Base-by-base conservation (phyloP, 2,888 invertebrate genomes). In the Mimumesa dahlbomi region DNA sequence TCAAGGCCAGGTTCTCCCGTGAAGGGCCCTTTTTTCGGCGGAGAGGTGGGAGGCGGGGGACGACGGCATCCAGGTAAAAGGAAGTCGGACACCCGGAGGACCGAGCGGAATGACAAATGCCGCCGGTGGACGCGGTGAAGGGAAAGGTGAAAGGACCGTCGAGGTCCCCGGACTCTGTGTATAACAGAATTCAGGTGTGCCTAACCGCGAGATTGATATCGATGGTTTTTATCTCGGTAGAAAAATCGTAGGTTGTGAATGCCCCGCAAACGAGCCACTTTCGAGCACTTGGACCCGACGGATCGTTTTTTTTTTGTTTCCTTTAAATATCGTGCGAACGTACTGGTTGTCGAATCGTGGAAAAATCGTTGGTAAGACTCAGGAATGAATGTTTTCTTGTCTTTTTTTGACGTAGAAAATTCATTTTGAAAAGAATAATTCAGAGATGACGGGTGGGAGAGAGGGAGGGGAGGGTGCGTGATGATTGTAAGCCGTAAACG, bases 81-180 rank as follows among this genome's bases (percentile, higher is more conserved):
- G 83, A 87, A 84, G 85, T 86, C 82, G 82, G 79, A 62, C 83
- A 70, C 78, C 75, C 72, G 64, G 64, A 75, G 70, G 75, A 77
- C 82, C 82, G 81, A 87, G 81, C 82, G 85, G 83, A 88, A 87
- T 88, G 88, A 88, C 86, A 87, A 88, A 88, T 85, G 85, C 81
- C n/a, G n/a, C 70, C 43, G 38, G 73, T 50, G 69, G 78, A 71
- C 72, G n/a, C n/a, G 79, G 79, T 79, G 82, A 82, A 84, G 85
- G 84, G 82, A 85, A 85, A 85, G 85, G 85, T 85, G 85, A 85
- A 86, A 85, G 85, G 84, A 83, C 77, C 64, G 57, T 50, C 68
- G 74, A 64, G 66, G 66, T 63, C 64, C 22, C 4, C 22, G 61
- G 43, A 58, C 31, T 52, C 45, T 25, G 50, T 25, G 50, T 58